phyloP scores from a whole-genome alignment of 2,113 vertebrate genomes.

The Halcyon malimbica region DNA sequence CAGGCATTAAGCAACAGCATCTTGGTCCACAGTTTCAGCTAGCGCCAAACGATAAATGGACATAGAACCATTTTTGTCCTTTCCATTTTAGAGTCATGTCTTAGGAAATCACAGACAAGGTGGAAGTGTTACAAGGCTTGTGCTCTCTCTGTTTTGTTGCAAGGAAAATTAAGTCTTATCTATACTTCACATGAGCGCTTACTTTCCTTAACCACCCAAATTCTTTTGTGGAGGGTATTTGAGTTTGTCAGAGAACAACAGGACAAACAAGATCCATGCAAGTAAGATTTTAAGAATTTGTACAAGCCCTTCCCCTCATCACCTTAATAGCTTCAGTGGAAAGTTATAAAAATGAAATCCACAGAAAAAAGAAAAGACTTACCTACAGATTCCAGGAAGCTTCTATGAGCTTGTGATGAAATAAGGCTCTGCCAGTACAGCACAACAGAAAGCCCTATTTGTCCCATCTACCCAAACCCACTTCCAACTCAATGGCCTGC shows the following conservation, averaged over 20 bases:
- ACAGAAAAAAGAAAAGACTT: no score
- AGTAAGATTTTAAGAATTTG: background rate
- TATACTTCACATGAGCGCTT: background rate
- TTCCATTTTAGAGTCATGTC: background rate
- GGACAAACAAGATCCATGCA: background rate
- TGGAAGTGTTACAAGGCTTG: background rate
- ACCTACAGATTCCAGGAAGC: background rate
- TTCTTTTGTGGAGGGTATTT: background rate
- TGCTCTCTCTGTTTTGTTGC: background rate
- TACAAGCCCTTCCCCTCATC: background rate
- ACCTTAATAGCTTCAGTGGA: background rate
- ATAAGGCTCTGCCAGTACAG: background rate
- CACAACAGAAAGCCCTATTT: background rate
- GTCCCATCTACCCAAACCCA: background rate
- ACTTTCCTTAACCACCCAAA: background rate
- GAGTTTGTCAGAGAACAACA: background rate
- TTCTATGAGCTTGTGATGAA: background rate
- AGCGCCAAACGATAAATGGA: background rate
- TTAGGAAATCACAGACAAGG: background rate
- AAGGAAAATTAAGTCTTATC: background rate
- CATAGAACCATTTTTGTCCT: background rate
- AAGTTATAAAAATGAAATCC: background rate
- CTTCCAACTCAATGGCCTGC: background rate
- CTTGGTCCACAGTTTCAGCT: background rate
- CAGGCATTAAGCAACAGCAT: background rate